These are phyloP conservation scores for Gibbula magus DNA, from an alignment of 2,888 invertebrate genomes.

Conservation along the genomic window DNA sequence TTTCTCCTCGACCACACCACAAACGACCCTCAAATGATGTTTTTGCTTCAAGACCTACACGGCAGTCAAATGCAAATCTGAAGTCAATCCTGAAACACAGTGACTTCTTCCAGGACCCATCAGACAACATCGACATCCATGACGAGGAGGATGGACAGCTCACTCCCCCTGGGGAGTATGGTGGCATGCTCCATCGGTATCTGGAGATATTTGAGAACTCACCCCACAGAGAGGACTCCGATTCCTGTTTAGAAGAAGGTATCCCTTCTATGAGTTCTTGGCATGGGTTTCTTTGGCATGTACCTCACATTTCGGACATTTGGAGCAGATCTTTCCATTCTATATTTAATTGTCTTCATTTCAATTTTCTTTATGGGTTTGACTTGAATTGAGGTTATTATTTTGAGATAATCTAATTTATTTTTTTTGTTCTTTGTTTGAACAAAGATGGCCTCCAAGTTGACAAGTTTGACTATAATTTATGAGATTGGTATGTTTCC, in stretches of 20 bases:
- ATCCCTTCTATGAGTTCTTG: not conserved
- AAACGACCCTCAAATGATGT: not conserved
- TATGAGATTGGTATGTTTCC: too few species aligned
- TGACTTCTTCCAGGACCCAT: slow-evolving; percentile 22
- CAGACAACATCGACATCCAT: not conserved
- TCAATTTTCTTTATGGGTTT: not conserved
- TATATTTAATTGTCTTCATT: not conserved
- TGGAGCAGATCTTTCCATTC: not conserved
- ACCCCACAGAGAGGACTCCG: slow-evolving; percentile 3
- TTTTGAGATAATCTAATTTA: too few species aligned
- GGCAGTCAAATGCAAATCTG: not conserved
- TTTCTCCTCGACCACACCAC: not conserved
- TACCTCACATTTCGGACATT: not conserved
- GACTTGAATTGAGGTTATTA: too few species aligned
- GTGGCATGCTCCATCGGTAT: slow-evolving; percentile 44
- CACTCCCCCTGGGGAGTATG: slow-evolving; percentile 19
- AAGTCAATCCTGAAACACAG: slow-evolving; percentile 24
- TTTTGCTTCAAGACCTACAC: not conserved
- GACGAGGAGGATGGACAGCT: slow-evolving; percentile 5
- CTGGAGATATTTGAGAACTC: slow-evolving; percentile 35
- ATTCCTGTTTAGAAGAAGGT: not conserved
- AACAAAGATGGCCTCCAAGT: too few species aligned
- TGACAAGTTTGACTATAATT: too few species aligned
- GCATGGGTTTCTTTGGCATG: not conserved
- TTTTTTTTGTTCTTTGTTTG: not conserved